phyloP scores from a whole-genome alignment of 1,140 invertebrate species.

The Aphaenogaster ashmeadi region DNA sequence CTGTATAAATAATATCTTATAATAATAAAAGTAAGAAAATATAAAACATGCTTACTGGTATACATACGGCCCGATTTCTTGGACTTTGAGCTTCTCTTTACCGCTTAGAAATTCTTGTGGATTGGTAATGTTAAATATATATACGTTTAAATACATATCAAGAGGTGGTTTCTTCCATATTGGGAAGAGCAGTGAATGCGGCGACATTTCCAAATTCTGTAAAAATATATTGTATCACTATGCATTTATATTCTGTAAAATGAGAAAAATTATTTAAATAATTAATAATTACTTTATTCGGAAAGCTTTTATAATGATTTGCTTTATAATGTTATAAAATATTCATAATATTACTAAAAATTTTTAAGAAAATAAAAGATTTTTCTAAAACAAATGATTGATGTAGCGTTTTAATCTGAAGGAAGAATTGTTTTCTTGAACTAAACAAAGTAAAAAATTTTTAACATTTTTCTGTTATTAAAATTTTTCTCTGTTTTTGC shows the following conservation, averaged over 20 bases:
- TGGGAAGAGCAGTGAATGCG: constrained; percentile 87
- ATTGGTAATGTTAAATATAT: constrained; percentile 96
- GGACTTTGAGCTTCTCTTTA: constrained; percentile 89
- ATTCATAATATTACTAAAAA: not conserved
- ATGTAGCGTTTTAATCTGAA: not conserved
- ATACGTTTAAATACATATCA: constrained; percentile 91
- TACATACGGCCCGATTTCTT: constrained; percentile 95
- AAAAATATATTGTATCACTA: constrained; percentile 23
- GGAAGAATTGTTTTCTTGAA: not conserved
- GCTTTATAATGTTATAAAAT: not conserved
- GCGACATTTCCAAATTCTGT: constrained; percentile 55
- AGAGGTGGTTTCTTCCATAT: constrained; percentile 92
- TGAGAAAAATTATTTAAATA: not conserved
- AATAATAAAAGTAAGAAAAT: not conserved
- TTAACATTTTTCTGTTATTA: not conserved
- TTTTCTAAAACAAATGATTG: not conserved
- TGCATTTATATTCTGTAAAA: not conserved
- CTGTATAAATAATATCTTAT: constrained; percentile 5
- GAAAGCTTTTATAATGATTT: not conserved
- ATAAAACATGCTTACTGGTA: constrained; percentile 90
- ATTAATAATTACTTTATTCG: constrained; percentile 1
- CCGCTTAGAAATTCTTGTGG: constrained; percentile 90
- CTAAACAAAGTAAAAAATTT: not conserved
- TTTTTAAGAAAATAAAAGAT: not conserved
- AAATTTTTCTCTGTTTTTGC: not conserved